Evolutionary conservation across 1,140 invertebrate species (phyloP).

Genomic region (Berghia stephanieae): DNA sequence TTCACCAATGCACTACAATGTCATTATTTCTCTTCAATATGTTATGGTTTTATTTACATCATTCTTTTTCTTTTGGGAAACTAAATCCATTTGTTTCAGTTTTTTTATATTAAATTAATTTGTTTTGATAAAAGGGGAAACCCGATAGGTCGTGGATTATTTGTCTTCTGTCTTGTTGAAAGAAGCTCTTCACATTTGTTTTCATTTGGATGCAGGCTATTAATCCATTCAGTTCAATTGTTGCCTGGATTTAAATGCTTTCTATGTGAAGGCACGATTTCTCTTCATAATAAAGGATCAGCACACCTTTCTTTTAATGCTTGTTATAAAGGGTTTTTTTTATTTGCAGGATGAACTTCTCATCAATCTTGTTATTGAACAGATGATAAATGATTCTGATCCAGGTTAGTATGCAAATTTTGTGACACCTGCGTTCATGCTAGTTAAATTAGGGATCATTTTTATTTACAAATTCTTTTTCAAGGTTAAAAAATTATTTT

Average conservation of each 20-base stretch:
- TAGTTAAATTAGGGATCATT: too few relatives aligned
- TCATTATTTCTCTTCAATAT: too few relatives aligned
- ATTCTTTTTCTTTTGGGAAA: too few relatives aligned
- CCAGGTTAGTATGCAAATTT: conserved; percentile 69
- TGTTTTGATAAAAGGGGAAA: too few relatives aligned
- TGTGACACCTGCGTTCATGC: too few relatives aligned
- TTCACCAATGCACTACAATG: too few relatives aligned
- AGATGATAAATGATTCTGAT: conserved; percentile 80
- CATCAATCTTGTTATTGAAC: conserved; percentile 96
- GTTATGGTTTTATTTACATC: too few relatives aligned
- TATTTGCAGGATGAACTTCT: conserved; percentile 80
- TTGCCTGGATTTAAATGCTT: not conserved
- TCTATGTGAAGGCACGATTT: not conserved
- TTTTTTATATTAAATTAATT: too few relatives aligned
- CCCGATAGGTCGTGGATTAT: too few relatives aligned
- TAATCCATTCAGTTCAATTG: not conserved
- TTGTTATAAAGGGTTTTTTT: conserved; percentile 14
- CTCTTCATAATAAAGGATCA: not conserved
- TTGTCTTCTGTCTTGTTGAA: not conserved
- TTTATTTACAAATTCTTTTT: too few relatives aligned
- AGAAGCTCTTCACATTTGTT: not conserved
- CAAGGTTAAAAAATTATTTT: too few relatives aligned
- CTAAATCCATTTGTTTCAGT: too few relatives aligned
- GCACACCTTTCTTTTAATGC: not conserved
- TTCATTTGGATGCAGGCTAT: not conserved